Evolutionary conservation across 2,113 vertebrate genomes (phyloP).

Genomic region (Patagioenas fasciata): DNA sequence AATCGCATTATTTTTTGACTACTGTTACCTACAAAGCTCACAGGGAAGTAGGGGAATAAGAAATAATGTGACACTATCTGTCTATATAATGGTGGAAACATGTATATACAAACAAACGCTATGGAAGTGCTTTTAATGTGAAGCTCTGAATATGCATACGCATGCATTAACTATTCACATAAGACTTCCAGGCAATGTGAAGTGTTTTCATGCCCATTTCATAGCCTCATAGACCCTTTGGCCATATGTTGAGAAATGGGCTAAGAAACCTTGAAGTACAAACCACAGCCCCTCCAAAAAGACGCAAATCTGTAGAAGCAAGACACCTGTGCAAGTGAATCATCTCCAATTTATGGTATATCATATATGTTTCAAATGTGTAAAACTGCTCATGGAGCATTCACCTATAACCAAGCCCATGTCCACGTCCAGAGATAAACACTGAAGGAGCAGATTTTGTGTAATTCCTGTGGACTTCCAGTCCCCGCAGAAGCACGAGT

Average conservation of each 20-base stretch:
- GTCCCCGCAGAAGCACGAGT: background rate
- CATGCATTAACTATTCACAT: constrained; percentile 1
- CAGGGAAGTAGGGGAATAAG: background rate
- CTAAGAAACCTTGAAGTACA: background rate
- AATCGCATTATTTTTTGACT: constrained; percentile 4
- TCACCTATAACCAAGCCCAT: background rate
- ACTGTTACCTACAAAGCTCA: constrained; percentile 24
- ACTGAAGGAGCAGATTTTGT: background rate
- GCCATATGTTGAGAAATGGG: background rate
- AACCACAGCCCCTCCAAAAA: background rate
- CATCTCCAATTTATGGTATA: background rate
- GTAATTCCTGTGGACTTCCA: background rate
- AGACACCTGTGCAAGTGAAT: background rate
- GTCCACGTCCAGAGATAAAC: accelerated
- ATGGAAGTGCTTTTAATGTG: background rate
- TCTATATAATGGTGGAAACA: background rate
- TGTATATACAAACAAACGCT: constrained; percentile 4
- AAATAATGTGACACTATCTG: background rate
- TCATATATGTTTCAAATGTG: background rate
- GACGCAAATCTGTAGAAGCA: background rate
- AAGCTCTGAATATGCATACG: background rate
- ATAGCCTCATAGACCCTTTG: background rate
- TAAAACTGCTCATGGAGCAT: background rate
- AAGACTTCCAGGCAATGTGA: background rate
- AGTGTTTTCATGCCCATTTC: background rate